Evolutionary conservation across 2,888 invertebrate species (phyloP), one percentile per base, ranked within the genome.

Genomic region (Andrena fulva): DNA sequence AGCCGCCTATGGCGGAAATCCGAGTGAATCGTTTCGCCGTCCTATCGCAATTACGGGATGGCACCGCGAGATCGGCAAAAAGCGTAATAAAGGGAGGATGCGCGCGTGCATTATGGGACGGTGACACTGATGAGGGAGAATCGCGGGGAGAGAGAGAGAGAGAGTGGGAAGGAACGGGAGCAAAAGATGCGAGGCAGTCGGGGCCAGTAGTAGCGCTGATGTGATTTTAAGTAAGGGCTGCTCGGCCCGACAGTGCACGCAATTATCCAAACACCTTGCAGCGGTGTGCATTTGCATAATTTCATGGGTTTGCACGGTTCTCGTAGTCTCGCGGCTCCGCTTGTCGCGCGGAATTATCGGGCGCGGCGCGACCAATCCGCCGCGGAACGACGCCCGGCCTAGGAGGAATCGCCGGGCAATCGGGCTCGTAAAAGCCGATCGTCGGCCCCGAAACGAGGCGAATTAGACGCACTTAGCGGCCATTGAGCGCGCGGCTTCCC

Each of bases 231-330:
- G 92, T 90, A 91, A 90, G 90, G 90, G 89, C 88, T 85, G 78
- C 71, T 77, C 66, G 52, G 85, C 86, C 86, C 88, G 88, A 90
- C 87, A 87, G 84, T 86, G 85, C 83, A 56, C 86, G 89, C 90
- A 91, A 92, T 92, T 92, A 92, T 92, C 90, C 91, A 90, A 91
- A 92, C 92, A 92, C 92, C 92, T 91, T 91, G 90, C 90, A 85
- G 71, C 81, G 73, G 31, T 77, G 69, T 72, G 83, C 85, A 91
- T 92, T 91, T 91, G 89, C 93, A 92, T 92, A 91, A 93, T 92
- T 92, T 92, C 89, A 90, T 89, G 89, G 86, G 83, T 84, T 86
- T 73, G 85, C 83, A 63, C 68, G 62, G 27, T n/a, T 20, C 56
- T 72, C 52, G 56, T 20, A 73, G 66, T 76, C 71, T 48, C 56